Evolutionary conservation across 2,113 vertebrate genomes (phyloP).

Genomic region (Hyperopisus bebe): DNA sequence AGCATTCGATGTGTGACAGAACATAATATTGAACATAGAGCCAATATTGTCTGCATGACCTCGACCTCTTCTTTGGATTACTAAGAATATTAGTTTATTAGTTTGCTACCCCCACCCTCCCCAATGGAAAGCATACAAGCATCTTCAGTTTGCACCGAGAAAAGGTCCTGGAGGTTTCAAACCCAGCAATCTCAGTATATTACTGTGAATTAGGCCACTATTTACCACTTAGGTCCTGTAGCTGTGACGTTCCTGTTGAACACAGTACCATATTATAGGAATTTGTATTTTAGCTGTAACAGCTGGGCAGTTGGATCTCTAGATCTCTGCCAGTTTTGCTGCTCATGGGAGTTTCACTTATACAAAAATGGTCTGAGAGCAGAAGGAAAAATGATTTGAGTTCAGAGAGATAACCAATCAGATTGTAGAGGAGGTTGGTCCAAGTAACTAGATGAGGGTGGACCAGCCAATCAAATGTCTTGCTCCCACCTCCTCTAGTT

Average conservation of each 20-base stretch:
- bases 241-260: background rate
- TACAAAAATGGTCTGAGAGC: too few relatives aligned
- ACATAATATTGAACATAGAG: background rate
- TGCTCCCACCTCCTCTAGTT: too few relatives aligned
- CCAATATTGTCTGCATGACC: background rate
- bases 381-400: too few relatives aligned
- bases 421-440: too few relatives aligned
- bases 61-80: background rate
- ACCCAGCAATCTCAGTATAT: background rate
- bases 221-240: background rate
- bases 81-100: background rate
- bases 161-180: background rate
- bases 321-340: background rate
- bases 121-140: background rate
- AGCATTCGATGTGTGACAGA: background rate
- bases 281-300: background rate
- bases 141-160: background rate
- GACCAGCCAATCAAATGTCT: too few relatives aligned
- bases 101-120: background rate
- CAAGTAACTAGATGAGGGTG: too few relatives aligned
- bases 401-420: too few relatives aligned
- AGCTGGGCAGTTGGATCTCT: background rate
- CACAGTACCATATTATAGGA: background rate
- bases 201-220: background rate
- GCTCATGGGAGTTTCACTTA: too few relatives aligned